Percentiles rank a stretch among this genome's conserved stretches.
Conservation (phyloP, 2,797 vertebrate species). For the Oreonectes daqikongensis region DNA sequence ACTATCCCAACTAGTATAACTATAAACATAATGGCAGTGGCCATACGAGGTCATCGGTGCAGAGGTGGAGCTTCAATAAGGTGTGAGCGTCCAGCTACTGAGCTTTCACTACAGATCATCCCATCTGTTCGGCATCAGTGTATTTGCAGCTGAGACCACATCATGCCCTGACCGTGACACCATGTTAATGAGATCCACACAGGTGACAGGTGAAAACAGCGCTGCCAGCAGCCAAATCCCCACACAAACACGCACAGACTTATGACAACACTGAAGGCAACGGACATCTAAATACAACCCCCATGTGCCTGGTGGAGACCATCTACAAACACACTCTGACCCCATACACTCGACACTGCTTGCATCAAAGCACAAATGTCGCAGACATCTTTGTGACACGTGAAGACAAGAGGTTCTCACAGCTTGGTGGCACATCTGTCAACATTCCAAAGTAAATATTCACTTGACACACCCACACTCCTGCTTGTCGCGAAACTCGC, state of each 20-base stretch:
- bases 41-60: not conserved
- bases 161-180: slow-evolving; percentile 34
- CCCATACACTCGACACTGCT: slow-evolving; percentile 18
- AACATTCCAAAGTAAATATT: slow-evolving; percentile 42
- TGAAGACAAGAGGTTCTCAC: slow-evolving; percentile 37
- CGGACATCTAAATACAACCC: slow-evolving; percentile 28
- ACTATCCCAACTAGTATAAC: not conserved
- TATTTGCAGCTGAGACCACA: slow-evolving; percentile 27
- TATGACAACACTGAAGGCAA: slow-evolving; percentile 45
- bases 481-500: not conserved
- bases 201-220: slow-evolving; percentile 56
- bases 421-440: slow-evolving; percentile 41
- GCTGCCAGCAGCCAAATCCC: slow-evolving; percentile 41
- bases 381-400: slow-evolving; percentile 35
- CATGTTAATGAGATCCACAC: slow-evolving; percentile 59
- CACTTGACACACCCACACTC: slow-evolving; percentile 16
- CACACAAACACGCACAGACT: slow-evolving; percentile 27
- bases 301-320: slow-evolving; percentile 9
- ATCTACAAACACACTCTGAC: slow-evolving; percentile 33
- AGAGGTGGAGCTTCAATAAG: slow-evolving; percentile 55
- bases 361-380: slow-evolving; percentile 23
- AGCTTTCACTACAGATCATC: slow-evolving; percentile 47
- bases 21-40: not conserved
- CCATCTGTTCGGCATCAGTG: slow-evolving; percentile 46
- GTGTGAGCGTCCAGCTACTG: slow-evolving; percentile 30